phyloP scores from a whole-genome alignment of 2,888 invertebrate genomes.

The Nemotelus pantherinus region DNA sequence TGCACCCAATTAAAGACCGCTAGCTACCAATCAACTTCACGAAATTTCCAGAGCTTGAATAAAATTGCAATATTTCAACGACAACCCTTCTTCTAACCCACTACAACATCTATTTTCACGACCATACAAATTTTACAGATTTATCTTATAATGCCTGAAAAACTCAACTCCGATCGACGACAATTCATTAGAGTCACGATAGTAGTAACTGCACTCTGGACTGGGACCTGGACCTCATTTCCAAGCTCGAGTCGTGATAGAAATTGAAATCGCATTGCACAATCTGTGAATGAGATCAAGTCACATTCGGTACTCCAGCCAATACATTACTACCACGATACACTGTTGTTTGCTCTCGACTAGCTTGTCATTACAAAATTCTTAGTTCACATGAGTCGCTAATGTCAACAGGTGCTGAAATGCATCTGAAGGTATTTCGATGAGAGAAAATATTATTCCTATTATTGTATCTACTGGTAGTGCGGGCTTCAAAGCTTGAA shows the following conservation, averaged over 20 bases:
- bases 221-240: neutral
- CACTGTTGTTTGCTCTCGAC: neutral
- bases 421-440: neutral
- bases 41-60: too few species aligned
- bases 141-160: neutral
- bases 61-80: too few species aligned
- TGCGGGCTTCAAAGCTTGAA: too few species aligned
- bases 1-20: too few species aligned
- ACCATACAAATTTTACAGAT: constrained; percentile 9
- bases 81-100: too few species aligned
- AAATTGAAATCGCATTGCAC: constrained; percentile 20
- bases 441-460: neutral
- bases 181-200: constrained; percentile 3
- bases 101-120: neutral
- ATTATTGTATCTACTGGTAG: too few species aligned
- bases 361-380: neutral
- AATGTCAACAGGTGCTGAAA: constrained; percentile 24
- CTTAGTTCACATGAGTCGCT: too few species aligned
- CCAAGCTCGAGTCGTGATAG: neutral
- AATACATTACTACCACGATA: too few species aligned
- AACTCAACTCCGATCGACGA: neutral
- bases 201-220: constrained; percentile 8
- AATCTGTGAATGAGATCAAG: constrained; percentile 15
- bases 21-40: too few species aligned
- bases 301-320: neutral